Base-by-base conservation (phyloP, 2,888 invertebrate genomes). In the Pristionchus exspectatus region DNA sequence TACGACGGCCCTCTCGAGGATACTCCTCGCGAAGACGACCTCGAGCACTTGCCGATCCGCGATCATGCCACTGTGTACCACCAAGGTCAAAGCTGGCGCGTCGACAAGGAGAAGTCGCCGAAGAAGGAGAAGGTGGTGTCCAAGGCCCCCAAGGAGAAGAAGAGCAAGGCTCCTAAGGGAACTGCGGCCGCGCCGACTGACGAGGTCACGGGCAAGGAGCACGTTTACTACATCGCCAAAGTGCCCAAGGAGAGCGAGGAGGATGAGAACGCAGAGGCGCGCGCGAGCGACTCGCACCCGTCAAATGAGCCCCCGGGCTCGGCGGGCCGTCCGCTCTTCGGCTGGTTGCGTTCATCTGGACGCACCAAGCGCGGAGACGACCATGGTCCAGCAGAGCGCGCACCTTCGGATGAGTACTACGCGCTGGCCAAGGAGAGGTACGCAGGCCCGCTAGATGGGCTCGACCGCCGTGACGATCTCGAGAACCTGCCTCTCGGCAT, bases 11-110 rank as follows among this genome's bases (percentile, higher is more conserved):
- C 59, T 24, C 59, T 85, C 59, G 85, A 85, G 44, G 85, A 30
- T 33, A 85, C 85, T 27, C 85, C 63, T 85, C 85, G 85, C n/a
- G 85, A 85, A 63, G 85, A 85, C 63, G 85, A 85, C 59, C 85
- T 85, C 59, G 85, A 59, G n/a, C 59, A 63, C 63, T 63, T 85
- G 56, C 85, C 85, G 21, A 59, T 85, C 33, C 63, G 59, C 33
- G 85, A 85, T 24, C 85, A 85, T 44, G 85, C 85, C 63, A 63
- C 27, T 30, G 63, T 63, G 33, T 85, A 85, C 85, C 85, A 85
- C 24, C 30, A 59, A 21, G 85, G 85, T 27, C 85, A 85, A 59
- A 85, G 85, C 85, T 85, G 85, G 85, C 30, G 81, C 44, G 54
- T 81, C 81, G 81, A 59, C 85, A 85, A 85, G 85, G 85, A 85